Percentiles rank a stretch among this genome's conserved stretches.
Conservation (phyloP, 2,888 invertebrate species). For the Aporophyla lueneburgensis region DNA sequence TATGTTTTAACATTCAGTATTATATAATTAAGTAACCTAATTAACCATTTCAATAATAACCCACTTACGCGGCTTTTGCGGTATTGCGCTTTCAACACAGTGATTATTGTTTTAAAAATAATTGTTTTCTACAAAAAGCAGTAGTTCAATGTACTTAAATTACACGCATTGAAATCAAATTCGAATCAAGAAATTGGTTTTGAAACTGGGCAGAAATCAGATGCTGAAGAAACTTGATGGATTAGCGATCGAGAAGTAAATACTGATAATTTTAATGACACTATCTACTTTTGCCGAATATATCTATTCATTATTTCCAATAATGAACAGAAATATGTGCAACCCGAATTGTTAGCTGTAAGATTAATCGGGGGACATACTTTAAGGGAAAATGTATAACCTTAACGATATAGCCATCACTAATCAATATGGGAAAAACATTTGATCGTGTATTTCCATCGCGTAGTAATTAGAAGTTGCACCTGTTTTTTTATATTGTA, state of each 20-base stretch:
- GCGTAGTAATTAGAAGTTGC: background rate
- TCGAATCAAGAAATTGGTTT: background rate
- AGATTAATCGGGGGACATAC: background rate
- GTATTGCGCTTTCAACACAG: conserved; percentile 38
- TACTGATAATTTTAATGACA: background rate
- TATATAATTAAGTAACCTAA: conserved; percentile 41
- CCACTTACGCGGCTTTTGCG: conserved; percentile 29
- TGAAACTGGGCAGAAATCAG: no score
- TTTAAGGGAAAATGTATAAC: background rate
- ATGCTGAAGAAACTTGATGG: background rate
- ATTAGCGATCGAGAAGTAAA: background rate
- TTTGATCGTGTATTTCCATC: background rate
- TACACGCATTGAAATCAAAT: background rate
- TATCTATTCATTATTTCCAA: background rate
- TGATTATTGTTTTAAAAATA: conserved; percentile 24
- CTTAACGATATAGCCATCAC: no score
- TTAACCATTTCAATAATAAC: conserved; percentile 53
- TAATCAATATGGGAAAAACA: background rate
- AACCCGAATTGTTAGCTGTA: background rate
- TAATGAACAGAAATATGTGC: background rate
- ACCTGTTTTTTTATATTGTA: no score
- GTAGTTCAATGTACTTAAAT: no score
- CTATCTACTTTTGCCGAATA: background rate
- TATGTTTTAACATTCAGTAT: conserved; percentile 16
- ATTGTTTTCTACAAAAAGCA: conserved; percentile 2